These are phyloP conservation scores for Dermolepida albohirtum DNA, from an alignment of 2,888 invertebrate species.

Conservation along the genomic window DNA sequence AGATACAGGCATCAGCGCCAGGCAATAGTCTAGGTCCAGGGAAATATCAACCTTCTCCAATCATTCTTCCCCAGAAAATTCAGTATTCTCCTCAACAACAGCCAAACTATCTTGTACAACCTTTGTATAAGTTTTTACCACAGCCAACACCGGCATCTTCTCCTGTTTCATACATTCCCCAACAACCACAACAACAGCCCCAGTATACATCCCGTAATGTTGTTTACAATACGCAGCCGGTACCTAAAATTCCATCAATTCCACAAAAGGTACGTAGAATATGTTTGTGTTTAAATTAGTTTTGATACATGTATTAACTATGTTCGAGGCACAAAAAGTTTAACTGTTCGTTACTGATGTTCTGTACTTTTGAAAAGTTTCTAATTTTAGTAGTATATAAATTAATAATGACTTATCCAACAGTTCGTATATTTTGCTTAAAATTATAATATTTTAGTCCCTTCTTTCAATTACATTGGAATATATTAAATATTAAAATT, in stretches of 20 bases:
- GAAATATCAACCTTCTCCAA: constrained; percentile 30
- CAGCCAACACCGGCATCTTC: constrained; percentile 28
- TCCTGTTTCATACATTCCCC: constrained; percentile 43
- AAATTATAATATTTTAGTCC: too few species aligned
- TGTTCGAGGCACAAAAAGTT: too few species aligned
- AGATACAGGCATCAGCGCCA: constrained; percentile 42
- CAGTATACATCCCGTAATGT: constrained; percentile 43
- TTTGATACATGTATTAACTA: too few species aligned
- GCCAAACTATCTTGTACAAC: constrained; percentile 41
- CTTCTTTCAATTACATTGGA: too few species aligned
- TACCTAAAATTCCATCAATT: constrained; percentile 25
- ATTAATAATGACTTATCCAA: too few species aligned
- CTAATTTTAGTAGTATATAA: too few species aligned
- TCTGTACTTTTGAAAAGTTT: too few species aligned
- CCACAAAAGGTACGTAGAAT: constrained; percentile 30
- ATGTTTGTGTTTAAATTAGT: too few species aligned
- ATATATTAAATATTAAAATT: too few species aligned
- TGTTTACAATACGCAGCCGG: constrained; percentile 43
- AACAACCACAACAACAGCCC: constrained; percentile 46
- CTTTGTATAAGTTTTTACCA: constrained; percentile 33
- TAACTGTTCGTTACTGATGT: too few species aligned
- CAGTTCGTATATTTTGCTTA: too few species aligned
- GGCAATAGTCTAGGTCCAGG: constrained; percentile 1
- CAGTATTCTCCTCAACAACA: constrained; percentile 40
- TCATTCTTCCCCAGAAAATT: constrained; percentile 20